Conservation (phyloP, 2,797 vertebrate genomes). For the Strix occidentalis region DNA sequence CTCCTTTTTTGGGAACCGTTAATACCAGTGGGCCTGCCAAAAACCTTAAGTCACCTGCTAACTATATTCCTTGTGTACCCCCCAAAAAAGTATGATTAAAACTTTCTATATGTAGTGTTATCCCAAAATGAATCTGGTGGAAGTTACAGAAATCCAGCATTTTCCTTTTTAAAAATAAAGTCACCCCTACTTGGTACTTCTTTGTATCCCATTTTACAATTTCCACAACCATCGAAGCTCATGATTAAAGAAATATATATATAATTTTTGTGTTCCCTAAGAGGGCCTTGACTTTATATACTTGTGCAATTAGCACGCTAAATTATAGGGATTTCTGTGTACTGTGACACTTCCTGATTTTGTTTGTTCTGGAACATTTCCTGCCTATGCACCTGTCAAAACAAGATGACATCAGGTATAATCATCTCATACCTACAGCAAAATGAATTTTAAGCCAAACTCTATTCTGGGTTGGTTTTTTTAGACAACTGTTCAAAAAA, state of each 20-base stretch:
- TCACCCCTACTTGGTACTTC: neutral
- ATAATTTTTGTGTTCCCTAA: neutral
- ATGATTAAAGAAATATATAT: neutral
- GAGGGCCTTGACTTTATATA: neutral
- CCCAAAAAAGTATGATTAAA: neutral
- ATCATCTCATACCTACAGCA: neutral
- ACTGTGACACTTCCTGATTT: neutral
- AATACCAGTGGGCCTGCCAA: conserved; percentile 29
- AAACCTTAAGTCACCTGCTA: neutral
- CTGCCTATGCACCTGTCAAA: conserved; percentile 14
- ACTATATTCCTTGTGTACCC: neutral
- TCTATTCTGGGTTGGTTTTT: neutral
- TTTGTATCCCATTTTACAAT: neutral
- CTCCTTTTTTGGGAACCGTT: conserved; percentile 22
- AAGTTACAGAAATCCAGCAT: neutral
- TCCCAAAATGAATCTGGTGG: neutral
- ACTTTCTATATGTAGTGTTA: neutral
- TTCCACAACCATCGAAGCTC: neutral
- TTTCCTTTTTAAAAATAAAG: neutral
- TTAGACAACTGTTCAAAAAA: neutral
- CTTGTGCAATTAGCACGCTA: neutral
- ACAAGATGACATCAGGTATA: neutral
- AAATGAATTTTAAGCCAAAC: neutral
- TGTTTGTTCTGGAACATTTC: conserved; percentile 7
- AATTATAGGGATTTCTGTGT: neutral